Percentiles rank a stretch among this genome's conserved stretches.
Evolutionary conservation across 2,113 vertebrate species (phyloP).

Genomic region (Gadus chalcogrammus): DNA sequence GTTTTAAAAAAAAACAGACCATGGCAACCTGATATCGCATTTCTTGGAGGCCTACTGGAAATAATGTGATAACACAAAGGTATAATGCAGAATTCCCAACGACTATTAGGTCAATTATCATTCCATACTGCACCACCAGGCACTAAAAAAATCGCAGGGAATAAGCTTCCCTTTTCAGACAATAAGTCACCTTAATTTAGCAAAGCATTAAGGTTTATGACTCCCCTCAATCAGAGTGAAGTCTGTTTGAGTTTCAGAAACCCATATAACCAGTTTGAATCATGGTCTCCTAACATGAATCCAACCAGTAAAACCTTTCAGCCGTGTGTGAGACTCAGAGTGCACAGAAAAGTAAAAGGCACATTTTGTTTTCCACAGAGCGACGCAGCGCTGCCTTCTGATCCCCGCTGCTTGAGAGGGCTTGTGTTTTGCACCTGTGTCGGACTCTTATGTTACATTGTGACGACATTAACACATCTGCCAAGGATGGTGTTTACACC

Average conservation of each 20-base stretch:
- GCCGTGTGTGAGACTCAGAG: constrained; percentile 25
- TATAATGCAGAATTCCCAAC: too few relatives aligned
- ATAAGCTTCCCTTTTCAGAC: too few relatives aligned
- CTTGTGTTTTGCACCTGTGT: constrained; percentile 39
- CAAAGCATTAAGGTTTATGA: too few relatives aligned
- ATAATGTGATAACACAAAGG: too few relatives aligned
- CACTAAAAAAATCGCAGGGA: too few relatives aligned
- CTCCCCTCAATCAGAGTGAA: too few relatives aligned
- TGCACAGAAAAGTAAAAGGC: neutral
- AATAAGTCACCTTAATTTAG: too few relatives aligned
- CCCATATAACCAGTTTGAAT: neutral
- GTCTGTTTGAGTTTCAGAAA: constrained; percentile 5
- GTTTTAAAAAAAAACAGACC: too few relatives aligned
- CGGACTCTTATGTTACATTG: constrained; percentile 43
- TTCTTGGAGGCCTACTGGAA: too few relatives aligned
- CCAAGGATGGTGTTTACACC: constrained; percentile 18
- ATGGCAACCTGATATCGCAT: too few relatives aligned
- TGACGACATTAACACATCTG: constrained; percentile 56
- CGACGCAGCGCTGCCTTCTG: constrained; percentile 5
- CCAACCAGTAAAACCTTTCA: neutral
- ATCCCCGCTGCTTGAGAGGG: constrained; percentile 3
- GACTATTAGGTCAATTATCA: too few relatives aligned
- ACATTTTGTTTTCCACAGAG: constrained; percentile 5
- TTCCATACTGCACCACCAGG: too few relatives aligned
- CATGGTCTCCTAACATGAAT: constrained; percentile 5